Evolutionary conservation across 2,797 vertebrate species (phyloP).

Genomic region (Molossus alvarezi): DNA sequence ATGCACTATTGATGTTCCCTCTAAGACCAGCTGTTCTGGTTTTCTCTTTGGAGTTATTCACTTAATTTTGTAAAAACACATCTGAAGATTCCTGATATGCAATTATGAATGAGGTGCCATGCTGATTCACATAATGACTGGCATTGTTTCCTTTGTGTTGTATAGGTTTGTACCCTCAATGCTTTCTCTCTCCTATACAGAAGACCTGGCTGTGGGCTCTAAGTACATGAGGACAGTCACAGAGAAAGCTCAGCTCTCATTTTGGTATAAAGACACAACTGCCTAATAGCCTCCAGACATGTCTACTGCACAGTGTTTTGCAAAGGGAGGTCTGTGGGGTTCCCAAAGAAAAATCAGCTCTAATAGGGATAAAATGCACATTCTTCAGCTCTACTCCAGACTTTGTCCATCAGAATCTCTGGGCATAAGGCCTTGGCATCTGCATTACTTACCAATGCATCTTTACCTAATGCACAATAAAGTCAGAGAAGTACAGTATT

Average conservation of each 20-base stretch:
- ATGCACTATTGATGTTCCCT: background rate
- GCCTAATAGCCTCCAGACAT: background rate
- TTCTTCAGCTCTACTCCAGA: background rate
- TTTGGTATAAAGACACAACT: background rate
- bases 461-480: background rate
- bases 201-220: background rate
- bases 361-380: background rate
- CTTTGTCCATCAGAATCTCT: background rate
- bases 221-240: background rate
- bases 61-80: constrained; percentile 4
- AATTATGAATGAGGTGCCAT: background rate
- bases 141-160: background rate
- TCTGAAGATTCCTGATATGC: background rate
- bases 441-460: background rate
- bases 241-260: background rate
- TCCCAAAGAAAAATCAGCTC: background rate
- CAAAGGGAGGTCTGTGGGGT: background rate
- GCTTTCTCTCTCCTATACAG: background rate
- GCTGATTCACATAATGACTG: background rate
- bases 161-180: background rate
- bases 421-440: background rate
- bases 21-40: background rate
- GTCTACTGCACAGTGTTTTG: background rate
- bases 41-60: constrained; percentile 31
- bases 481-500: background rate